phyloP scores from a whole-genome alignment of 1,140 invertebrate genomes.

The Melanaphis sacchari region DNA sequence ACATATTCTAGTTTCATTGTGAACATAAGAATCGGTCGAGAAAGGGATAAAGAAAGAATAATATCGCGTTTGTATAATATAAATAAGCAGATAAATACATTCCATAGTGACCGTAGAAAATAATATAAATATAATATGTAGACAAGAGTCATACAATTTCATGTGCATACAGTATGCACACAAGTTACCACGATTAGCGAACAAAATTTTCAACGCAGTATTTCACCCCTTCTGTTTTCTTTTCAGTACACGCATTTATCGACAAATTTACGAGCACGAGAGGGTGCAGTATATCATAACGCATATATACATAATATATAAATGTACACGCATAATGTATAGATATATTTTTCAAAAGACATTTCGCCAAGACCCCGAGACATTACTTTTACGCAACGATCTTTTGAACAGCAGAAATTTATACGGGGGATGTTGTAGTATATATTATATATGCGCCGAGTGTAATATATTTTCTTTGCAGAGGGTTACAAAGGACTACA shows the following conservation, averaged over 20 bases:
- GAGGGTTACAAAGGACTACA: slow-evolving; percentile 12
- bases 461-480: slow-evolving; percentile 25
- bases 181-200: neutral
- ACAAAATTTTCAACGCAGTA: neutral
- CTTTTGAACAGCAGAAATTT: slow-evolving; percentile 35
- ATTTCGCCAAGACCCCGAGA: slow-evolving; percentile 36
- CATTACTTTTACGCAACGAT: slow-evolving; percentile 55
- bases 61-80: neutral
- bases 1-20: neutral
- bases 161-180: neutral
- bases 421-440: neutral
- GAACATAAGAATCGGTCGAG: neutral
- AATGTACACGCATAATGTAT: neutral
- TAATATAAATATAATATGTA: neutral
- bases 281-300: slow-evolving; percentile 21
- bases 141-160: neutral
- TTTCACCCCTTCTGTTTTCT: slow-evolving; percentile 43
- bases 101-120: neutral
- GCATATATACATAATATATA: slow-evolving; percentile 2
- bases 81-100: neutral
- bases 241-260: slow-evolving; percentile 14
- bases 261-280: slow-evolving; percentile 7
- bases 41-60: neutral
- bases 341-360: slow-evolving; percentile 32
- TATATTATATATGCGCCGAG: neutral